These are phyloP conservation scores for Callyntrura sp. DNA, from an alignment of 2,888 invertebrate species.

Conservation along the genomic window DNA sequence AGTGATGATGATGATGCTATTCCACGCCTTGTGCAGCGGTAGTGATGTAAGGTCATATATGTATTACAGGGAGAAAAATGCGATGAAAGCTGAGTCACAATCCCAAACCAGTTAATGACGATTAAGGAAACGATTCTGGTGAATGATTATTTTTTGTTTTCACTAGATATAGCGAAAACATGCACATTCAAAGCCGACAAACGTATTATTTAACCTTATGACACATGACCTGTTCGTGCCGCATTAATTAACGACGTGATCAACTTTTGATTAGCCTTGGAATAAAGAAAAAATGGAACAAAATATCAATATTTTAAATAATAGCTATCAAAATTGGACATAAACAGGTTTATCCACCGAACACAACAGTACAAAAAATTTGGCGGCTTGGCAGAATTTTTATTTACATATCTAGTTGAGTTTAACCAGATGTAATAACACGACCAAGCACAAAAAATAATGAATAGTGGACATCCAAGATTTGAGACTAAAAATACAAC, in stretches of 20 bases:
- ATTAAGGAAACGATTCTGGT: neutral
- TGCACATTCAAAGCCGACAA: constrained; percentile 5
- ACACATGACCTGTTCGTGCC: constrained; percentile 32
- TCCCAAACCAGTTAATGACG: constrained; percentile 28
- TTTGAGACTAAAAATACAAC: neutral
- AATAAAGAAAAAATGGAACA: no score
- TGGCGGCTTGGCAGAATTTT: neutral
- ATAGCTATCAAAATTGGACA: neutral
- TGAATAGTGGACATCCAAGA: neutral
- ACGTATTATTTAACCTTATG: neutral
- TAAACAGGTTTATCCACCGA: neutral
- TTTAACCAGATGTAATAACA: neutral
- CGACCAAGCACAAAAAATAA: neutral
- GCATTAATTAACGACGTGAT: neutral
- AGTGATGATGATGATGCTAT: neutral
- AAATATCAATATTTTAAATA: no score
- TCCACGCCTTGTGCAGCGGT: neutral
- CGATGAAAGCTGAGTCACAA: constrained; percentile 36
- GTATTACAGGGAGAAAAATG: constrained; percentile 7
- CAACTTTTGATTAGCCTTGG: neutral
- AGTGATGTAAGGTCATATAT: constrained; percentile 7
- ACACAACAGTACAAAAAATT: neutral
- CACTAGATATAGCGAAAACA: neutral
- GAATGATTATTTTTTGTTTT: neutral
- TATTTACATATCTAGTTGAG: neutral